Evolutionary conservation across 2,888 invertebrate genomes (phyloP).

Genomic region (Mythimna impura): DNA sequence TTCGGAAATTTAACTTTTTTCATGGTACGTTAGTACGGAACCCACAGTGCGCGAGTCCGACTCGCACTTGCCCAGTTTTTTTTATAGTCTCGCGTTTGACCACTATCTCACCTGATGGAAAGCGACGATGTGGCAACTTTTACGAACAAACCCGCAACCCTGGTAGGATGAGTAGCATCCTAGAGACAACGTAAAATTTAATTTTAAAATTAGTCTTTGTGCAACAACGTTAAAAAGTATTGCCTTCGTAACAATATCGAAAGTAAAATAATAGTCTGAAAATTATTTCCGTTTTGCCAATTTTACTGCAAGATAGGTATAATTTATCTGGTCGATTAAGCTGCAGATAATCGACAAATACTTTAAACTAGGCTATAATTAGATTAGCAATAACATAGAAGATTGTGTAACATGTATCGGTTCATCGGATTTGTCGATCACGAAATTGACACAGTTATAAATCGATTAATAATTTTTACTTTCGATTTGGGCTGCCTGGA

Average conservation of each 20-base stretch:
- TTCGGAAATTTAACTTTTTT: too few species aligned
- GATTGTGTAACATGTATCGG: slow-evolving; percentile 47
- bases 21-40: too few species aligned
- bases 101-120: too few species aligned
- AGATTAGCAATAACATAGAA: slow-evolving; percentile 29
- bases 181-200: background rate
- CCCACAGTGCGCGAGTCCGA: too few species aligned
- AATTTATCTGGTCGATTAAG: slow-evolving; percentile 29
- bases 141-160: too few species aligned
- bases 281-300: slow-evolving; percentile 9
- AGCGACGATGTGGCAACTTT: too few species aligned
- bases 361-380: slow-evolving; percentile 22
- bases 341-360: slow-evolving; percentile 22
- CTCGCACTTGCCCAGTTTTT: too few species aligned
- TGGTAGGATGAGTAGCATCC: too few species aligned
- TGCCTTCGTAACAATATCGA: slow-evolving; percentile 30
- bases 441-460: slow-evolving; percentile 50
- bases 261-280: slow-evolving; percentile 41
- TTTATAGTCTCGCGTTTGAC: too few species aligned
- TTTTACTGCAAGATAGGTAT: slow-evolving; percentile 18
- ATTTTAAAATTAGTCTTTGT: background rate
- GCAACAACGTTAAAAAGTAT: background rate
- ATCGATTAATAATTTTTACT: slow-evolving; percentile 51
- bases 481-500: slow-evolving; percentile 23
- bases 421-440: slow-evolving; percentile 46